Evolutionary conservation across 2,797 vertebrate genomes (phyloP).

Genomic region (Catamblyrhynchus diadema): DNA sequence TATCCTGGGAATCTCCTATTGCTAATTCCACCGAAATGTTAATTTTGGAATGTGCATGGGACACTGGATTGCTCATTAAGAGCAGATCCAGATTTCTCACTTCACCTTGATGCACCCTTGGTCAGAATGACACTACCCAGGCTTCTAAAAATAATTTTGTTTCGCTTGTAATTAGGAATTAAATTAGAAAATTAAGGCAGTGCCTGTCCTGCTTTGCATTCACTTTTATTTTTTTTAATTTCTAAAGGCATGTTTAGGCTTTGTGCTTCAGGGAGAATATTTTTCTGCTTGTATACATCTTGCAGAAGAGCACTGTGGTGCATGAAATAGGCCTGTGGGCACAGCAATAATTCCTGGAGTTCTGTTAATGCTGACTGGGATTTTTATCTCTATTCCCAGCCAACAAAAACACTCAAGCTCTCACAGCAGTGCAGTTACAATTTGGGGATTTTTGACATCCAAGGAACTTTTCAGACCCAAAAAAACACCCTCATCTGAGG

Average conservation of each 20-base stretch:
- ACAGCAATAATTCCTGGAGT: neutral
- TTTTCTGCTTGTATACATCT: neutral
- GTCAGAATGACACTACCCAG: neutral
- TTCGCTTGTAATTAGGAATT: neutral
- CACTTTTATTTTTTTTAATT: neutral
- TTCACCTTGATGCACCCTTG: neutral
- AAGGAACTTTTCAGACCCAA: neutral
- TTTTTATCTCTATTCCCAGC: neutral
- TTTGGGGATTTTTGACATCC: neutral
- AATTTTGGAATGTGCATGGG: neutral
- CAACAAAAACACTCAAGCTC: neutral
- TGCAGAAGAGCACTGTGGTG: neutral
- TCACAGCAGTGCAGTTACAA: neutral
- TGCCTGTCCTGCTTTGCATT: neutral
- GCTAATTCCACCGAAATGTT: neutral
- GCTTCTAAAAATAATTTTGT: neutral
- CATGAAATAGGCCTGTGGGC: neutral
- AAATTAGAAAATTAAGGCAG: neutral
- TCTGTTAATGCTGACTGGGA: neutral
- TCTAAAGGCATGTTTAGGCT: neutral
- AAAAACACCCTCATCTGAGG: neutral
- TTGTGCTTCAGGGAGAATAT: neutral
- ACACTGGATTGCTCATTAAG: neutral
- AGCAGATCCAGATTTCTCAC: neutral
- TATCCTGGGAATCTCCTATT: neutral